These are phyloP conservation scores for Apeira syringaria DNA, from an alignment of 2,888 invertebrate species.

Conservation along the genomic window DNA sequence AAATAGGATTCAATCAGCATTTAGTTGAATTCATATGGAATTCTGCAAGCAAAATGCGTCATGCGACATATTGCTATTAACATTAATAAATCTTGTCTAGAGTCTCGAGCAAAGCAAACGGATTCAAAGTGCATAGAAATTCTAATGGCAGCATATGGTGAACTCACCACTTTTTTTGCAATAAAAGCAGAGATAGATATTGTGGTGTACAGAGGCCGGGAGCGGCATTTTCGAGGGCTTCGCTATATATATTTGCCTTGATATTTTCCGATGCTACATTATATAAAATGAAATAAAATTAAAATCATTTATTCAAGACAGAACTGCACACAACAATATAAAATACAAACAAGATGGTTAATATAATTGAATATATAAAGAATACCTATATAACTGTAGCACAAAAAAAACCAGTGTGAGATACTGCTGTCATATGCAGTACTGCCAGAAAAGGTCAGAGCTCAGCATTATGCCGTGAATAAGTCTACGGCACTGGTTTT, in stretches of 20 bases:
- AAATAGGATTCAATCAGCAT: constrained; percentile 8
- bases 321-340: too few species aligned
- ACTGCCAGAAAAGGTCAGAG: too few species aligned
- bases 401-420: too few species aligned
- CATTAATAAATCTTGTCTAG: neutral
- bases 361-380: too few species aligned
- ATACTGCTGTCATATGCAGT: too few species aligned
- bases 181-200: neutral
- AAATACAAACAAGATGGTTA: too few species aligned
- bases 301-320: too few species aligned
- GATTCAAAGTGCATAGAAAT: neutral
- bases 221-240: constrained; percentile 6
- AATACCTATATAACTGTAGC: too few species aligned
- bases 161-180: neutral
- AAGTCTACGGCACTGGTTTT: too few species aligned
- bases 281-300: too few species aligned
- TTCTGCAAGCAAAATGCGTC: constrained; percentile 4
- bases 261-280: constrained; percentile 9
- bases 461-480: too few species aligned
- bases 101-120: neutral
- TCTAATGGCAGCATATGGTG: neutral
- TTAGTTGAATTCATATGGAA: constrained; percentile 4
- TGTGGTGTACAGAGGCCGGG: constrained; percentile 2
- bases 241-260: constrained; percentile 15
- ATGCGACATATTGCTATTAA: constrained; percentile 2